These are phyloP conservation scores for Nothobranchius furzeri DNA, from an alignment of 2,113 vertebrate genomes.

Conservation along the genomic window DNA sequence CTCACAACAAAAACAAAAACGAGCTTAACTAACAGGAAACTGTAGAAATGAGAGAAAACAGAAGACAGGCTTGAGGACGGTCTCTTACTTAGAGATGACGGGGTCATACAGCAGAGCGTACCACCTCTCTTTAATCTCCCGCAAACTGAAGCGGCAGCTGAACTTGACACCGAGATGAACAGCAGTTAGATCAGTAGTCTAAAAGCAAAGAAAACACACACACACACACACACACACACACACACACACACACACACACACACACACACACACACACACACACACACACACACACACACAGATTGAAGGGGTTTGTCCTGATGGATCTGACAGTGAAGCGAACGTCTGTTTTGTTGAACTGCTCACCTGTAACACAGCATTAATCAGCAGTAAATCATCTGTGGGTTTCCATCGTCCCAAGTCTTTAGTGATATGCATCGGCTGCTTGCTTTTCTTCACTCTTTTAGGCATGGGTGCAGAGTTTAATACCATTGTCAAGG, in stretches of 20 bases:
- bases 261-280: not conserved
- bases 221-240: not conserved
- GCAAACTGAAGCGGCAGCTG: constrained; percentile 93
- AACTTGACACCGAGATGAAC: constrained; percentile 96
- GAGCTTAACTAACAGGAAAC: not conserved
- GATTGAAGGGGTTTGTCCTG: not conserved
- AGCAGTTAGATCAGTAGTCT: constrained; percentile 93
- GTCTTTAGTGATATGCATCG: constrained; percentile 93
- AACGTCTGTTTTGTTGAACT: not conserved
- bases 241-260: not conserved
- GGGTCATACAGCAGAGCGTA: constrained; percentile 95
- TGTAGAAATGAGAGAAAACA: not conserved
- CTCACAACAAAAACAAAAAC: constrained; percentile 8
- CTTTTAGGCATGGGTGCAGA: constrained; percentile 87
- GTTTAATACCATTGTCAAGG: constrained; percentile 82
- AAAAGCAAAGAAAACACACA: constrained; percentile 21
- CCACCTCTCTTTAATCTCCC: constrained; percentile 96
- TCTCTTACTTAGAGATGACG: constrained; percentile 93
- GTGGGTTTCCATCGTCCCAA: constrained; percentile 94
- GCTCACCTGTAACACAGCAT: constrained; percentile 90
- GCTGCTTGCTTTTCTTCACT: constrained; percentile 95
- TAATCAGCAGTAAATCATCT: constrained; percentile 92
- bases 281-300: not conserved
- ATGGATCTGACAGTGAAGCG: not conserved
- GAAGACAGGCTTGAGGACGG: not conserved